A percentile compares a stretch with the other conserved stretches of the same genome.
Conservation (phyloP, 2,797 vertebrate genomes). For the Phyllotis vaccarum region DNA sequence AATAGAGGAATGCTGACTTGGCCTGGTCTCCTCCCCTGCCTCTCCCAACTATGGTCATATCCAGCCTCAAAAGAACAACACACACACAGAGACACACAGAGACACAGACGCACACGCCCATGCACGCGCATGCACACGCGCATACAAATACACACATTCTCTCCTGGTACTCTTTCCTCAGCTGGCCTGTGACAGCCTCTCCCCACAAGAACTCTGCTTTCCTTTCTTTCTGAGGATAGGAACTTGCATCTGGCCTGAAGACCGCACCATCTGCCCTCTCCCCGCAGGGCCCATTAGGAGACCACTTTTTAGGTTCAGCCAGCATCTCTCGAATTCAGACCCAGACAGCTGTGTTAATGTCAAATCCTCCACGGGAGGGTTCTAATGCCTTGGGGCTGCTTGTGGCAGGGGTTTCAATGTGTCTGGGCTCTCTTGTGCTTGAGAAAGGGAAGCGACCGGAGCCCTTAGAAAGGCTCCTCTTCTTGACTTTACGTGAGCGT, state of each 20-base stretch:
- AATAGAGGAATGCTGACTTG: not conserved
- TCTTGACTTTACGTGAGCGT: constrained; percentile 93
- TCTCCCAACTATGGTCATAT: not conserved
- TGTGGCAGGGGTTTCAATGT: constrained; percentile 60
- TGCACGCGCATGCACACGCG: not conserved
- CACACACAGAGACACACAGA: not conserved
- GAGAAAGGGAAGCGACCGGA: constrained; percentile 93
- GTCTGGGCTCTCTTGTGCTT: constrained; percentile 76
- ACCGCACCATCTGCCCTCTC: not conserved
- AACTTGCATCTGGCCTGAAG: constrained; percentile 1
- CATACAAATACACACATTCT: not conserved
- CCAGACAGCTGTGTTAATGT: constrained; percentile 98
- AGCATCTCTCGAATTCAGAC: constrained; percentile 88
- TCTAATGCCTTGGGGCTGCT: constrained; percentile 85
- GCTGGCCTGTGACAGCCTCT: not conserved
- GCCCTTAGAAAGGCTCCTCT: constrained; percentile 90
- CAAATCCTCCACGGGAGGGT: constrained; percentile 92
- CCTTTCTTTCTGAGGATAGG: not conserved
- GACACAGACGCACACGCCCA: not conserved
- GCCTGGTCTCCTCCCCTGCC: not conserved
- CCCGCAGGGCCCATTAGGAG: not conserved
- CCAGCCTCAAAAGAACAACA: not conserved
- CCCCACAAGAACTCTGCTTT: not conserved
- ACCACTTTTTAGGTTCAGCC: not conserved
- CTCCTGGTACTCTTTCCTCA: not conserved